These are phyloP conservation scores for Planococcus citri DNA, from an alignment of 1,140 invertebrate species.

Conservation along the genomic window DNA sequence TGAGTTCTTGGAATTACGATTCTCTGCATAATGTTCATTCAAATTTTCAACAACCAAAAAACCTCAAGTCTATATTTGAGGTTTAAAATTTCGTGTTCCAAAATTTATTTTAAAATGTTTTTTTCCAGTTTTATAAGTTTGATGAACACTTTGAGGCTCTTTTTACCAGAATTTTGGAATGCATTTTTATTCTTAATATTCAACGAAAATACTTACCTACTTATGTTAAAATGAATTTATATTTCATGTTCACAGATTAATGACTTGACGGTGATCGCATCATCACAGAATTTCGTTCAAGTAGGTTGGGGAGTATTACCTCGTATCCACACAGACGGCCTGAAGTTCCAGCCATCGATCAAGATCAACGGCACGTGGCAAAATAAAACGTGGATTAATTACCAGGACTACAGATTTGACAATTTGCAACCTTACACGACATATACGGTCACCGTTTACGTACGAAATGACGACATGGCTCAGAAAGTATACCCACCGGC, in stretches of 20 bases:
- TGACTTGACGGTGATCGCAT: constrained; percentile 40
- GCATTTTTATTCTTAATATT: no score
- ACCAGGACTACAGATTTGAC: constrained; percentile 44
- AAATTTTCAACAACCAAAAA: no score
- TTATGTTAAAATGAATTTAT: no score
- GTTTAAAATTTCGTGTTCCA: no score
- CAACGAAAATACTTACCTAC: no score
- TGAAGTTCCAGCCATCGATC: constrained; percentile 41
- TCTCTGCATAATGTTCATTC: no score
- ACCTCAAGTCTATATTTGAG: no score
- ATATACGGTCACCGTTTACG: constrained; percentile 67
- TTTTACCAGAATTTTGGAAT: no score
- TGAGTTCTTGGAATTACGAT: no score
- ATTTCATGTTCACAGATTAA: constrained; percentile 32
- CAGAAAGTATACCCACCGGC: constrained; percentile 41
- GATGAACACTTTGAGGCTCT: no score
- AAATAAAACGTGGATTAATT: constrained; percentile 44
- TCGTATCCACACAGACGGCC: constrained; percentile 23
- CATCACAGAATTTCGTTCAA: constrained; percentile 37
- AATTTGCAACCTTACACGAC: constrained; percentile 51
- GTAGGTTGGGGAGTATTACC: constrained; percentile 43
- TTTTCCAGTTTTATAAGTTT: no score
- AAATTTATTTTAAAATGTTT: no score
- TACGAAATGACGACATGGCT: constrained; percentile 37
- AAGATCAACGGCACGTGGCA: constrained; percentile 38